phyloP scores from a whole-genome alignment of 2,797 vertebrate genomes.

The Leucoraja ocellata region DNA sequence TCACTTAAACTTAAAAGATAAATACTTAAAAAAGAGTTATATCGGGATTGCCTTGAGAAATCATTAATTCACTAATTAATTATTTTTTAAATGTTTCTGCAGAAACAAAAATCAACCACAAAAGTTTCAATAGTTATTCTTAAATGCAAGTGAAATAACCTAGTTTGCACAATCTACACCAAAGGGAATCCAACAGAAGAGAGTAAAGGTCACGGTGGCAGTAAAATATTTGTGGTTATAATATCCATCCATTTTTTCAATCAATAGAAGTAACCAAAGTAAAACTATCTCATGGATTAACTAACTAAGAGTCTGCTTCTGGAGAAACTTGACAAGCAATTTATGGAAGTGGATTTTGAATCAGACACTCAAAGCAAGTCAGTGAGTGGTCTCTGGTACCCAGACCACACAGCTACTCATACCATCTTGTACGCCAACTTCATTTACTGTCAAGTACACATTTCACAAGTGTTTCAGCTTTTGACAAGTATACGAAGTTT shows the following conservation, averaged over 20 bases:
- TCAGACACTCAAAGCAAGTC: neutral
- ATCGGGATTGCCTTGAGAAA: neutral
- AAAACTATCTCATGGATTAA: neutral
- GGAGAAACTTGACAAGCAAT: neutral
- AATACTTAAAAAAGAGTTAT: neutral
- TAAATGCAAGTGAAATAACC: neutral
- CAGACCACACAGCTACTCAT: neutral
- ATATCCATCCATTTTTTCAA: neutral
- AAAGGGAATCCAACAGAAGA: neutral
- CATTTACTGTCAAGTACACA: constrained; percentile 26
- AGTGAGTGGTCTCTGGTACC: neutral
- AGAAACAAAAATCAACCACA: neutral
- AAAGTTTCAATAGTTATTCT: neutral
- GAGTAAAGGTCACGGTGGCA: neutral
- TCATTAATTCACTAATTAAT: neutral
- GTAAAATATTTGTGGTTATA: neutral
- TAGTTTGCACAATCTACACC: neutral
- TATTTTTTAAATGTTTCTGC: neutral
- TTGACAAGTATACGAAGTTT: neutral
- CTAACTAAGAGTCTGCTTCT: too few species aligned
- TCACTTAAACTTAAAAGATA: neutral
- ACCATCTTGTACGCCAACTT: neutral
- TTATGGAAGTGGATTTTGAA: neutral
- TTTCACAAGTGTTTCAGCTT: neutral
- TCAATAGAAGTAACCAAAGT: neutral